Evolutionary conservation across 2,888 invertebrate species (phyloP).

Genomic region (Muschampia plurimacula): DNA sequence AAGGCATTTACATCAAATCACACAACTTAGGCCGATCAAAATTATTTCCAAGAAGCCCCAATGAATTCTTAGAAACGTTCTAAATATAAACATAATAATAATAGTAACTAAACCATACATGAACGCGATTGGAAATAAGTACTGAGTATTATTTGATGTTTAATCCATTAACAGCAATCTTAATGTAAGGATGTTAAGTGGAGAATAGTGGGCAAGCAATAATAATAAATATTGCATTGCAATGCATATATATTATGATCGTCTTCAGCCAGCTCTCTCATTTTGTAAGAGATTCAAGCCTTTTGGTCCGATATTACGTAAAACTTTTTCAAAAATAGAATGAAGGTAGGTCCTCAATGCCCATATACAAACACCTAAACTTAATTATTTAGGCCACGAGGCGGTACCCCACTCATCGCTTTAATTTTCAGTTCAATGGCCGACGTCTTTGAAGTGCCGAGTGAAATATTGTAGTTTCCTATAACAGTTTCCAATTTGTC

Average conservation of each 20-base stretch:
- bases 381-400: conserved; percentile 49
- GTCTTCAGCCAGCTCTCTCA: not conserved
- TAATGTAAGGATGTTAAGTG: conserved; percentile 34
- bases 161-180: conserved; percentile 36
- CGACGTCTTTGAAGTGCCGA: conserved; percentile 72
- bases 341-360: conserved; percentile 38
- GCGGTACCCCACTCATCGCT: conserved; percentile 50
- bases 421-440: conserved; percentile 72
- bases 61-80: not conserved
- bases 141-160: conserved; percentile 22
- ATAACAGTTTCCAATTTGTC: conserved; percentile 55
- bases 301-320: conserved; percentile 31
- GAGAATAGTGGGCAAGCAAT: conserved; percentile 28
- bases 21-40: not conserved
- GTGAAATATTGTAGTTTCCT: conserved; percentile 69
- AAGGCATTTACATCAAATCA: too few relatives aligned
- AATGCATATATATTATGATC: not conserved
- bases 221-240: conserved; percentile 35
- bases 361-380: conserved; percentile 39
- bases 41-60: not conserved
- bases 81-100: not conserved
- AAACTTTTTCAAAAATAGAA: conserved; percentile 43
- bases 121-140: conserved; percentile 22
- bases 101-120: not conserved
- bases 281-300: conserved; percentile 25